Evolutionary conservation across 1,140 invertebrate species (phyloP).

Genomic region (Heliconius congener): DNA sequence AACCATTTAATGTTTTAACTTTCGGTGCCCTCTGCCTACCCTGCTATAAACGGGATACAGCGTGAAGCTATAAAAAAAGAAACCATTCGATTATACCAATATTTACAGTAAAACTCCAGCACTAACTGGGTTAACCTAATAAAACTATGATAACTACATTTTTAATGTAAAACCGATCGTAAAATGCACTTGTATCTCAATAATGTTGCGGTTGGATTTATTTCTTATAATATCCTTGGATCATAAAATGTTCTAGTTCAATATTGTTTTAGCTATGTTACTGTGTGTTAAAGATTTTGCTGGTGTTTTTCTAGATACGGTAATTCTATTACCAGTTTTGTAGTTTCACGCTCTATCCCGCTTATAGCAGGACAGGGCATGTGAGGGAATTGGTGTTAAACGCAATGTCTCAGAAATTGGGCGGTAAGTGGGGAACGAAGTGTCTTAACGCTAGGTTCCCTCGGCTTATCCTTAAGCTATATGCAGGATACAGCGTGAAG

Average conservation of each 20-base stretch:
- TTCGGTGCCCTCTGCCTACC: too few relatives aligned
- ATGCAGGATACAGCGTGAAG: too few relatives aligned
- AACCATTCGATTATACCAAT: not conserved
- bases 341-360: too few relatives aligned
- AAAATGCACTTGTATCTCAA: slow-evolving; percentile 12
- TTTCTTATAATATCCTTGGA: not conserved
- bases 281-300: not conserved
- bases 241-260: not conserved
- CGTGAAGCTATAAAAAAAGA: not conserved
- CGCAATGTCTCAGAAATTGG: too few relatives aligned
- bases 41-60: not conserved
- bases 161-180: slow-evolving; percentile 11
- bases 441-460: too few relatives aligned
- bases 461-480: too few relatives aligned
- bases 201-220: not conserved
- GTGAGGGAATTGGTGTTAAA: not conserved
- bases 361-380: too few relatives aligned
- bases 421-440: too few relatives aligned
- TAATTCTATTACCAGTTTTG: not conserved
- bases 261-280: not conserved
- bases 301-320: not conserved
- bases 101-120: not conserved
- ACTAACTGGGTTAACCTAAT: not conserved
- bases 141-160: slow-evolving; percentile 1
- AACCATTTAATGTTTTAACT: too few relatives aligned